Conservation (phyloP, 2,888 invertebrate genomes). For the Eupithecia dodoneata region DNA sequence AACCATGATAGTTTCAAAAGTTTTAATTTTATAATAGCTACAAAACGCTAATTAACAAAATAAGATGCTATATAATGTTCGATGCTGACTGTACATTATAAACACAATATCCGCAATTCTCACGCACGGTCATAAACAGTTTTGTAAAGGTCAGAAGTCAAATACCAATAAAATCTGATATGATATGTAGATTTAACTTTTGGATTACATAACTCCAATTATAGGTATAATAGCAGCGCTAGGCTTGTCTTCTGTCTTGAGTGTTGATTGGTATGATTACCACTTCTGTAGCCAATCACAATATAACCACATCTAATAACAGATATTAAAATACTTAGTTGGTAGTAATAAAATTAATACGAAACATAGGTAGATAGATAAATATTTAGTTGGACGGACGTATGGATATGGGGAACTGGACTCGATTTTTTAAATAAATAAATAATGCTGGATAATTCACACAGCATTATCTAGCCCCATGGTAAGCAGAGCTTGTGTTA, state of each 20-base stretch:
- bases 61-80: not conserved
- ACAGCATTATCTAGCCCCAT: too few species aligned
- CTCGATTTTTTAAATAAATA: too few species aligned
- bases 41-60: not conserved
- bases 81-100: conserved; percentile 9
- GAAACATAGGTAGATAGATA: not conserved
- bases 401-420: too few species aligned
- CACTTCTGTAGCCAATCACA: not conserved
- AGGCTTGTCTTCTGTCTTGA: not conserved
- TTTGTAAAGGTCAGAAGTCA: conserved; percentile 38
- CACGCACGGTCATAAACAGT: conserved; percentile 43
- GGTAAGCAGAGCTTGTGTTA: too few species aligned
- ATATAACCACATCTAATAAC: not conserved
- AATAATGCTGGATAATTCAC: too few species aligned
- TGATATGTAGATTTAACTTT: conserved; percentile 25
- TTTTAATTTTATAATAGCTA: not conserved
- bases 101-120: conserved; percentile 55
- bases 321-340: conserved; percentile 2
- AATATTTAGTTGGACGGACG: not conserved
- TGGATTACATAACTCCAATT: conserved; percentile 23
- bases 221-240: not conserved
- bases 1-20: too few species aligned
- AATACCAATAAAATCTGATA: conserved; percentile 33
- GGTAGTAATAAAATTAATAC: not conserved
- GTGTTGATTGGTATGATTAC: not conserved